These are phyloP conservation scores for Chelonia mydas DNA, from an alignment of 2,797 vertebrate genomes.

Conservation along the genomic window DNA sequence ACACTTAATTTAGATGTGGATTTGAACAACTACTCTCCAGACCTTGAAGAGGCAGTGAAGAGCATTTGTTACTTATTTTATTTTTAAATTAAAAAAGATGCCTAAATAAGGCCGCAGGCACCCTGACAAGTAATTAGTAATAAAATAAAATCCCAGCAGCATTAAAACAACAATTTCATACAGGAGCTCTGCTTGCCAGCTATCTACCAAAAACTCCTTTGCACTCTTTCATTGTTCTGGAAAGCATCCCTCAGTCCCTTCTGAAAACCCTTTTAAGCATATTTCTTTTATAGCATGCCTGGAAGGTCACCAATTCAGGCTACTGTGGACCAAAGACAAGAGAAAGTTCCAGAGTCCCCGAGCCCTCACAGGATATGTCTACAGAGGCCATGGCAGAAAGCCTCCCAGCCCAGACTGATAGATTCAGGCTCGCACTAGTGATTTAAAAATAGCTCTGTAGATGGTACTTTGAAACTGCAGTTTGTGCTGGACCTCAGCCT, in stretches of 20 bases:
- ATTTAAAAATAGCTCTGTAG: too few species aligned
- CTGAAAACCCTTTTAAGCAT: neutral
- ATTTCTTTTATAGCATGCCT: neutral
- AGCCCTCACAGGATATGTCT: too few species aligned
- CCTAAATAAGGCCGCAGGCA: neutral
- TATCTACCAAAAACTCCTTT: neutral
- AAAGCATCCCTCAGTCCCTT: neutral
- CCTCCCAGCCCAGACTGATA: too few species aligned
- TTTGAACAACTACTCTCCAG: neutral
- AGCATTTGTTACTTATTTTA: neutral
- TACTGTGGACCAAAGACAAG: neutral
- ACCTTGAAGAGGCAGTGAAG: neutral
- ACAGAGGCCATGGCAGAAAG: too few species aligned
- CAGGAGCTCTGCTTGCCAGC: neutral
- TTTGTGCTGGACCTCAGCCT: too few species aligned
- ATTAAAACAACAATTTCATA: neutral
- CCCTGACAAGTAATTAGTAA: neutral
- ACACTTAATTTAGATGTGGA: neutral
- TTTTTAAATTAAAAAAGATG: neutral
- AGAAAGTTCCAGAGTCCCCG: neutral
- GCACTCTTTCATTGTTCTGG: neutral
- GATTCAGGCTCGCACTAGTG: too few species aligned
- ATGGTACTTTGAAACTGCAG: too few species aligned
- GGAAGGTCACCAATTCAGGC: neutral
- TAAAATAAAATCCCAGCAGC: neutral